A percentile compares a stretch with the other conserved stretches of the same genome.
Conservation (phyloP, 1,140 invertebrate species). For the Drosophila biarmipes region DNA sequence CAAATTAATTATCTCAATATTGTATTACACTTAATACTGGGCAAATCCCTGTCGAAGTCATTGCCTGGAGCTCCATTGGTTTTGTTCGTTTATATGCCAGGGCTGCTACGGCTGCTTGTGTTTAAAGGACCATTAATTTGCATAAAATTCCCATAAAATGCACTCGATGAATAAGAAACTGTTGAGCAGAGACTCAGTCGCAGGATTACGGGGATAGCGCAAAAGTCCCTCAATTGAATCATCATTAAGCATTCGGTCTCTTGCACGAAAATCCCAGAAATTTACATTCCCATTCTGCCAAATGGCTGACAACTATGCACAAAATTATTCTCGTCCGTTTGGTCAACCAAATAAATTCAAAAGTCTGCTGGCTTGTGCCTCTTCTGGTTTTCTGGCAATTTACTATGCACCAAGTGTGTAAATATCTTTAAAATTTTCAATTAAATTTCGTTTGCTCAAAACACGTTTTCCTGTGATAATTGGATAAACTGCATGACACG, state of each 20-base stretch:
- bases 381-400: slow-evolving; percentile 7
- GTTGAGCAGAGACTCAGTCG: slow-evolving; percentile 22
- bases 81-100: slow-evolving; percentile 14
- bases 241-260: slow-evolving; percentile 45
- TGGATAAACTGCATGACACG: slow-evolving; percentile 42
- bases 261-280: slow-evolving; percentile 10
- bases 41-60: slow-evolving; percentile 15
- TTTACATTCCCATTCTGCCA: slow-evolving; percentile 38
- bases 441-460: slow-evolving; percentile 37
- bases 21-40: slow-evolving; percentile 43
- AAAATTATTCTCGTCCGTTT: slow-evolving; percentile 36
- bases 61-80: slow-evolving; percentile 14
- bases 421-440: slow-evolving; percentile 53
- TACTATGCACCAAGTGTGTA: slow-evolving; percentile 1
- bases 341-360: slow-evolving; percentile 34
- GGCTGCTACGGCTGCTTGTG: not conserved
- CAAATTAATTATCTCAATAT: slow-evolving; percentile 44
- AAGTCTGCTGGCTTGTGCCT: slow-evolving; percentile 7
- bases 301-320: slow-evolving; percentile 30
- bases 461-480: slow-evolving; percentile 25
- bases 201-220: slow-evolving; percentile 30
- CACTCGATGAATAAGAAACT: slow-evolving; percentile 20
- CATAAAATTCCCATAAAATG: slow-evolving; percentile 55
- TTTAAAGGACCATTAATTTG: slow-evolving; percentile 61
- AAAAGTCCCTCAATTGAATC: slow-evolving; percentile 48